phyloP scores from a whole-genome alignment of 2,888 invertebrate species.

The Phoenoteleia sp. region DNA sequence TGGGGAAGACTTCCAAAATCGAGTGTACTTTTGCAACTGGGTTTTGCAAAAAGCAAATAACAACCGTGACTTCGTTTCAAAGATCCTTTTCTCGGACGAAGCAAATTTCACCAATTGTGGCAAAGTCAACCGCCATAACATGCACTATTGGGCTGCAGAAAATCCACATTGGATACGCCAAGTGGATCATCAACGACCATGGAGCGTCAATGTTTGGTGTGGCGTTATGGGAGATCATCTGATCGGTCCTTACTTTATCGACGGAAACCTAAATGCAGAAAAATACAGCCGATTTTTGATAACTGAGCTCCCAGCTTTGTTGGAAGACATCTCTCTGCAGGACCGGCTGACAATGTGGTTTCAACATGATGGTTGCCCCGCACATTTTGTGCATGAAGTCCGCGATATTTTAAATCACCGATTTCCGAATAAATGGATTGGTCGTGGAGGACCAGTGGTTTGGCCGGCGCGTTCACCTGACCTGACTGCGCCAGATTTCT shows the following conservation, averaged over 20 bases:
- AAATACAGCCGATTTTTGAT: not conserved
- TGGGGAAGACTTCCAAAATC: not conserved
- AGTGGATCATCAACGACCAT: slow-evolving; percentile 25
- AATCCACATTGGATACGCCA: slow-evolving; percentile 23
- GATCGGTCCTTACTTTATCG: slow-evolving; percentile 11
- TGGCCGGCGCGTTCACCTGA: slow-evolving; percentile 47
- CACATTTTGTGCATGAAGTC: slow-evolving; percentile 3
- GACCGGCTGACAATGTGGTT: not conserved
- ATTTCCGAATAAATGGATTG: slow-evolving; percentile 21
- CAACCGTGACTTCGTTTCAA: not conserved
- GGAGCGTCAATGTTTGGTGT: slow-evolving; percentile 19
- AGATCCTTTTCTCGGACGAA: slow-evolving; percentile 38
- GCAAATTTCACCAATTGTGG: slow-evolving; percentile 28
- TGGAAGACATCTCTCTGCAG: not conserved
- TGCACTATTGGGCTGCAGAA: slow-evolving; percentile 16
- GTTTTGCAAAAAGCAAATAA: not conserved
- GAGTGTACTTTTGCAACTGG: not conserved
- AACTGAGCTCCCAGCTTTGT: not conserved
- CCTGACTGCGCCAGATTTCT: slow-evolving; percentile 37
- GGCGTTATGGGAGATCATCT: slow-evolving; percentile 6
- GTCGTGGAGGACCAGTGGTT: not conserved
- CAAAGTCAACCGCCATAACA: slow-evolving; percentile 32
- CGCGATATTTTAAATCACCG: not conserved
- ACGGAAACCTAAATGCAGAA: slow-evolving; percentile 3
- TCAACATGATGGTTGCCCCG: slow-evolving; percentile 26